Conservation (phyloP, 2,113 vertebrate species). For the Zosterops pallidus region DNA sequence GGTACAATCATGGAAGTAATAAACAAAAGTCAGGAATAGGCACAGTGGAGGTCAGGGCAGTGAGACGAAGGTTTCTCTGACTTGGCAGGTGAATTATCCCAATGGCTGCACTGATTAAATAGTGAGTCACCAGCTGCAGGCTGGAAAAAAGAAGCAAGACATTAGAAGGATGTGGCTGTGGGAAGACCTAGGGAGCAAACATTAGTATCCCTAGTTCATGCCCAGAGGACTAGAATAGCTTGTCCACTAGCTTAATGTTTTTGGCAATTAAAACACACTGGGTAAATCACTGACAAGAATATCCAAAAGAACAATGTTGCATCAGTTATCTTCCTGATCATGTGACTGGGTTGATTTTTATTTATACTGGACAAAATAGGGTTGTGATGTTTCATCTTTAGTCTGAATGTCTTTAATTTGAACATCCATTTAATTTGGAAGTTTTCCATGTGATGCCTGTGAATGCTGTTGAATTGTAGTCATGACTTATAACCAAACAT, state of each 20-base stretch:
- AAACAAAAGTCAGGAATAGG: background rate
- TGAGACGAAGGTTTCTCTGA: background rate
- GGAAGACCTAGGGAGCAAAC: background rate
- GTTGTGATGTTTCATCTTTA: background rate
- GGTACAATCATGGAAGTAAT: background rate
- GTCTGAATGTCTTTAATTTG: slow-evolving; percentile 18
- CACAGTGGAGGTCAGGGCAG: background rate
- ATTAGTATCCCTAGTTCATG: background rate
- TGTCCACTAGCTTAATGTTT: background rate
- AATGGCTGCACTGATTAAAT: background rate
- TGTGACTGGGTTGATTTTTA: background rate
- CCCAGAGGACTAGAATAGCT: background rate
- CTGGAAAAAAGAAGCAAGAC: background rate
- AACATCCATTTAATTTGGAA: slow-evolving; percentile 26
- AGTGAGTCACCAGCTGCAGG: background rate
- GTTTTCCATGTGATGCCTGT: background rate
- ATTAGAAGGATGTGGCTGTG: background rate
- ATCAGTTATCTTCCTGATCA: slow-evolving; percentile 15
- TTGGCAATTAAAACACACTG: background rate
- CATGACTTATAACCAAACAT: background rate
- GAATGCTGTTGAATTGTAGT: background rate
- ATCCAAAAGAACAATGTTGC: background rate
- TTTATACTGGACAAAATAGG: slow-evolving; percentile 28
- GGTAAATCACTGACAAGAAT: slow-evolving; percentile 8
- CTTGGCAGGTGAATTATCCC: slow-evolving; percentile 2